Base-by-base conservation (phyloP, 2,797 vertebrate genomes). In the Columba guinea region DNA sequence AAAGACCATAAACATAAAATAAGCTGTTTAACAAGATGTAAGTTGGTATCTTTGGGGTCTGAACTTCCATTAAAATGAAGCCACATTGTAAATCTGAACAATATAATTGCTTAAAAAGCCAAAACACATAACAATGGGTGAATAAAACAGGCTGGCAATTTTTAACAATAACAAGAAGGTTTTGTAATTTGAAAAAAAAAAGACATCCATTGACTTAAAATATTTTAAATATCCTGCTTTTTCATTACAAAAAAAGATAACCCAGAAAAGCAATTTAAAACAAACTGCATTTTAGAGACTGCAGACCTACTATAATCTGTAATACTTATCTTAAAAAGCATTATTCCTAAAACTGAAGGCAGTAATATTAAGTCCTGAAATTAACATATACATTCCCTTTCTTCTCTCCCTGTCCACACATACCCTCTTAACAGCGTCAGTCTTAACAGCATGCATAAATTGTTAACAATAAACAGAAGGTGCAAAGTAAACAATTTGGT, bases 1-100 rank as follows among this genome's bases (percentile, higher is more conserved):
- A 92, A 93, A 95, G 52, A 59, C 51, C 82, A 91, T 81, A 96
- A 96, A 95, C 24, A 30, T 70, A 89, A 82, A 92, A 94, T 22
- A 73, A 90, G 19, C 26, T 64, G 39, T 73, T 96, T 82, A 94
- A 95, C 79, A 84, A 93, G 64, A 41, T 95, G 32, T 80, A 96
- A 92, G 51, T 69, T 95, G 79, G 51, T 51, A 9, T 21, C 39
- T 93, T 90, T 92, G 65, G n/a, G 35, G 18, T 65, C 74, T 94
- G 49, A 94, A 69, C 34, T 73, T 75, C 81, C 21, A 90, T 91
- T 92, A 91, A 94, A 89, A 89, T 44, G 17, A 94, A 94, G 27
- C 24, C 32, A 78, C 56, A 91, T 60, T 94, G 68, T 91, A 92
- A 96, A 89, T 73, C 41, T 71, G 44, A 84, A 41, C n/a, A 90